phyloP scores from a whole-genome alignment of 2,888 invertebrate genomes.

The Thera britannica region DNA sequence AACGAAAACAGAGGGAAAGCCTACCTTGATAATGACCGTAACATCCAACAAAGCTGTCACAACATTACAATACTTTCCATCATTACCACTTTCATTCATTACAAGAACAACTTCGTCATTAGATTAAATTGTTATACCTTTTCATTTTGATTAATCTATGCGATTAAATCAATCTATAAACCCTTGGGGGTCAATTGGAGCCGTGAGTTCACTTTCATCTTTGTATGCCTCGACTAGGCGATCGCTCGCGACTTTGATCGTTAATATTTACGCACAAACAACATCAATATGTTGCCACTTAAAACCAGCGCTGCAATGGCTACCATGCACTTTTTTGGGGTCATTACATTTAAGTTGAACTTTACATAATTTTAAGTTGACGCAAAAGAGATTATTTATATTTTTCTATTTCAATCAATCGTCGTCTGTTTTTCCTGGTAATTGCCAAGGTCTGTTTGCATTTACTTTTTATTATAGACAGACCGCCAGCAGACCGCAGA shows the following conservation, averaged over 20 bases:
- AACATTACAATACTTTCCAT: constrained; percentile 35
- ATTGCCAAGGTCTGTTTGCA: no score
- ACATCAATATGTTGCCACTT: neutral
- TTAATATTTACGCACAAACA: neutral
- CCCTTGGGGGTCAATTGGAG: constrained; percentile 52
- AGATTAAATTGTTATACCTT: constrained; percentile 43
- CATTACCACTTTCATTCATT: constrained; percentile 43
- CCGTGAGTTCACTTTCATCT: constrained; percentile 48
- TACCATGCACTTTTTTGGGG: no score
- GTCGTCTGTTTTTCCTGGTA: no score
- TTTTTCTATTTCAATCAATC: no score
- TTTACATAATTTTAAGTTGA: no score
- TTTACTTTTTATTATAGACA: no score
- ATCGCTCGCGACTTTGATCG: neutral
- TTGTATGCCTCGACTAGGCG: constrained; percentile 20
- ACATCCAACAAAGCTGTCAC: constrained; percentile 26
- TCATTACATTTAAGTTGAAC: no score
- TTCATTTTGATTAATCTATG: constrained; percentile 46
- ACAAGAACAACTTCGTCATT: constrained; percentile 45
- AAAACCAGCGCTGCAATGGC: no score
- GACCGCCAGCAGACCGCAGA: no score
- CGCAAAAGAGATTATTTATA: no score
- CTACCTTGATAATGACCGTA: constrained; percentile 37
- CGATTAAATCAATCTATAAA: constrained; percentile 56
- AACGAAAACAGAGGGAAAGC: constrained; percentile 39